Conservation (phyloP, 64 coral and sea anemone species). For the Stichodactyla helianthus region DNA sequence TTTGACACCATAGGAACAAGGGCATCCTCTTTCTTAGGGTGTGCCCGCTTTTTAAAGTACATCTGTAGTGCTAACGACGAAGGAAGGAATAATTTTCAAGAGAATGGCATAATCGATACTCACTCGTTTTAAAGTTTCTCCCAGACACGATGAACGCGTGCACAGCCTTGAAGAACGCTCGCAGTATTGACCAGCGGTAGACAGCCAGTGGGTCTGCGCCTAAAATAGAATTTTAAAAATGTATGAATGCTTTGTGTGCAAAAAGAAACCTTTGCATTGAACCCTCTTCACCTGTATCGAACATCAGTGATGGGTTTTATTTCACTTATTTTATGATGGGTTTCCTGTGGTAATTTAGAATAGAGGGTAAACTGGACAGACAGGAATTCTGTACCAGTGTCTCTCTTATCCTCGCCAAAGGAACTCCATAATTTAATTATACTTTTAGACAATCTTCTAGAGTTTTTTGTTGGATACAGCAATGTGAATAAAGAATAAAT, state of each 20-base stretch:
- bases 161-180: constrained; percentile 86
- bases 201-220: constrained; percentile 90
- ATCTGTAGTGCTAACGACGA: background rate
- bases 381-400: background rate
- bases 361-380: background rate
- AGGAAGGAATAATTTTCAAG: background rate
- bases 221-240: constrained; percentile 3
- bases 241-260: background rate
- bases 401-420: no score
- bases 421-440: no score
- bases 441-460: no score
- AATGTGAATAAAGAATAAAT: background rate
- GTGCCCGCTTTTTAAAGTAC: no score
- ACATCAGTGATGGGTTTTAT: no score
- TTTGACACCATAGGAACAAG: background rate
- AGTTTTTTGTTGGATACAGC: no score
- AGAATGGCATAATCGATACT: background rate
- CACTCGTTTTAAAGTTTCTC: constrained; percentile 49
- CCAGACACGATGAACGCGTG: constrained; percentile 85
- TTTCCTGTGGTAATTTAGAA: background rate
- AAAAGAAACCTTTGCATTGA: background rate
- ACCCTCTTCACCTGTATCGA: no score
- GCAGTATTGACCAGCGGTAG: constrained; percentile 88
- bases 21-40: no score
- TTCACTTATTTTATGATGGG: background rate